A percentile compares a stretch with the other conserved stretches of the same genome.
Evolutionary conservation across 2,888 invertebrate species (phyloP).

Genomic region (Odontothrips loti): DNA sequence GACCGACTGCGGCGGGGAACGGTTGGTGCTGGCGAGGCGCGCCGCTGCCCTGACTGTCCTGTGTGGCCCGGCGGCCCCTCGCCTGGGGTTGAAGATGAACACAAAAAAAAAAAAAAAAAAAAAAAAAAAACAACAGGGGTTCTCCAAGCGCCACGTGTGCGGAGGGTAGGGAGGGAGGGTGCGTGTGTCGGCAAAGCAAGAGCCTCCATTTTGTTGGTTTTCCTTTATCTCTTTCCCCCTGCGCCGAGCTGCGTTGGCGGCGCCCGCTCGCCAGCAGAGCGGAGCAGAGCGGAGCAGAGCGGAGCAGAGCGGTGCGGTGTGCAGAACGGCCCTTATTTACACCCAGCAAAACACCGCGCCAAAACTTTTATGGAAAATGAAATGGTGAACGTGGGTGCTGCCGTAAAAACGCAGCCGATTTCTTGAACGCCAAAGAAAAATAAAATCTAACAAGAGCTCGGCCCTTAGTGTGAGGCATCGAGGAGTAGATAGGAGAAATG

Average conservation of each 20-base stretch:
- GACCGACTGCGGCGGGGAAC: too few relatives aligned
- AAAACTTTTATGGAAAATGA: too few relatives aligned
- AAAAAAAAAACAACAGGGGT: slow-evolving; percentile 5
- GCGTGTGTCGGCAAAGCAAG: slow-evolving; percentile 1
- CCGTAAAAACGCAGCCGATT: too few relatives aligned
- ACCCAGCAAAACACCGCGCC: neutral
- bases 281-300: too few relatives aligned
- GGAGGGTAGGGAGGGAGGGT: neutral
- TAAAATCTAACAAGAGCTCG: too few relatives aligned
- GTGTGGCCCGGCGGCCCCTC: neutral
- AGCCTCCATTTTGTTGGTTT: neutral
- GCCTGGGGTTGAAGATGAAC: slow-evolving; percentile 12
- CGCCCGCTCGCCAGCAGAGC: neutral
- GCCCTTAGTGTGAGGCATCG: too few relatives aligned
- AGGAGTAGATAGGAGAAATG: too few relatives aligned
- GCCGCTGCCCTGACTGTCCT: too few relatives aligned
- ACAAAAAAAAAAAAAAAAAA: slow-evolving; percentile 4
- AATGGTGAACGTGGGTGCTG: too few relatives aligned
- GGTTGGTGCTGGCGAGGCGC: too few relatives aligned
- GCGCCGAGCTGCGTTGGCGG: neutral
- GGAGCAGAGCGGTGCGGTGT: neutral
- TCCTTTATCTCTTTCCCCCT: neutral
- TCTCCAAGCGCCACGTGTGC: slow-evolving; percentile 12
- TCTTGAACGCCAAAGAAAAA: too few relatives aligned
- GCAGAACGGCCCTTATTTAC: neutral